phyloP scores from a whole-genome alignment of 2,797 vertebrate genomes.

The Sebastes minor region DNA sequence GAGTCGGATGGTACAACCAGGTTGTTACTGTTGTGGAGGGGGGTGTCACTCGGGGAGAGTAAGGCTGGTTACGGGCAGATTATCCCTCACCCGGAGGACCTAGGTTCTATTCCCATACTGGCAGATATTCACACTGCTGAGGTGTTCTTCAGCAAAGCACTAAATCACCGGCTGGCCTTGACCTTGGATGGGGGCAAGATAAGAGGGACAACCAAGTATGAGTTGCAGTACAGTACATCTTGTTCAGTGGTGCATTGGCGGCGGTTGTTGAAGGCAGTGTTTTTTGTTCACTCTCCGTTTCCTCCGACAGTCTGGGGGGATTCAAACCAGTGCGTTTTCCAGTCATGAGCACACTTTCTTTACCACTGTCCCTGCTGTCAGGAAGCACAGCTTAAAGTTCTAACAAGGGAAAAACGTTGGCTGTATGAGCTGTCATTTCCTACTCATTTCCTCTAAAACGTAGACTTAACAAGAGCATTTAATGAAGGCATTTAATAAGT shows the following conservation, averaged over 20 bases:
- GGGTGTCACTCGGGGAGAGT: neutral
- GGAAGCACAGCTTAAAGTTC: neutral
- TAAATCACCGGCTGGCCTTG: neutral
- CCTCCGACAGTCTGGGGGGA: constrained; percentile 22
- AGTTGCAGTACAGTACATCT: constrained; percentile 12
- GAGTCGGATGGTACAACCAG: neutral
- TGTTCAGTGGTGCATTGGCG: constrained; percentile 25
- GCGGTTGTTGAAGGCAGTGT: constrained; percentile 22
- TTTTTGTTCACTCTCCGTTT: constrained; percentile 17
- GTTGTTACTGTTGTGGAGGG: constrained; percentile 19
- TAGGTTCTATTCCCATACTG: neutral
- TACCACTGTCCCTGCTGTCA: constrained; percentile 30
- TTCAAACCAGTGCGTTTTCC: constrained; percentile 51
- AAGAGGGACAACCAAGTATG: neutral
- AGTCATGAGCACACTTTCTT: constrained; percentile 28
- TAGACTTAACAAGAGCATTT: constrained; percentile 28
- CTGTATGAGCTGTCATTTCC: constrained; percentile 27
- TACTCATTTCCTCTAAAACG: constrained; percentile 23
- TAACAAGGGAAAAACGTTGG: constrained; percentile 17
- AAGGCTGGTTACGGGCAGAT: neutral
- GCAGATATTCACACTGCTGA: neutral
- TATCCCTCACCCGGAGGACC: constrained; percentile 8
- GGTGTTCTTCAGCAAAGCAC: constrained; percentile 7
- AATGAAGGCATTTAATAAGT: constrained; percentile 35
- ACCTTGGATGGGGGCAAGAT: neutral